These are phyloP conservation scores for Apomyelois bistriatella DNA, from an alignment of 2,888 invertebrate species.

Conservation along the genomic window DNA sequence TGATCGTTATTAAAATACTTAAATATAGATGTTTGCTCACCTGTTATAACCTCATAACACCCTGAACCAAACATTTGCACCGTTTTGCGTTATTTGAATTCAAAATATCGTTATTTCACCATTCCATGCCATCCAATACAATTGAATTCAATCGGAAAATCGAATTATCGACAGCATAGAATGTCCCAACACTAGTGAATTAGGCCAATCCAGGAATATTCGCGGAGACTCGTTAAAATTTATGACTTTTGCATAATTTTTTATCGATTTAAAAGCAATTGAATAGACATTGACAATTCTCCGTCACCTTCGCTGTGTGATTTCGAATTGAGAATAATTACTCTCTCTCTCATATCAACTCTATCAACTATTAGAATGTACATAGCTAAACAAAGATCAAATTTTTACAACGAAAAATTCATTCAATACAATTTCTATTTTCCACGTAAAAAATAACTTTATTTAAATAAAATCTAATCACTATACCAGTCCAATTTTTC, in stretches of 20 bases:
- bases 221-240: slow-evolving; percentile 40
- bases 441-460: too few relatives aligned
- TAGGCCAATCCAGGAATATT: slow-evolving; percentile 38
- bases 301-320: slow-evolving; percentile 4
- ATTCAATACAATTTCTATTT: too few relatives aligned
- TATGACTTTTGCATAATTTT: slow-evolving; percentile 27
- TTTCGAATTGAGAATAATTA: background rate
- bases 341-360: too few relatives aligned
- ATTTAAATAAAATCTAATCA: too few relatives aligned
- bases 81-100: background rate
- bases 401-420: too few relatives aligned
- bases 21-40: background rate
- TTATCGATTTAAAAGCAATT: slow-evolving; percentile 9
- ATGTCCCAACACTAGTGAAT: slow-evolving; percentile 22
- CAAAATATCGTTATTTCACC: background rate
- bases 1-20: too few relatives aligned
- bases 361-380: too few relatives aligned
- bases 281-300: slow-evolving; percentile 20
- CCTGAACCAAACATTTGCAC: background rate
- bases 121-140: background rate
- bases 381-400: too few relatives aligned
- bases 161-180: background rate
- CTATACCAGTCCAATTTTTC: too few relatives aligned
- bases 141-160: background rate
- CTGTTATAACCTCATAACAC: background rate